Percentiles rank a stretch among this genome's conserved stretches.
Conservation (phyloP, 2,888 invertebrate genomes). For the Gymnocheta viridis region DNA sequence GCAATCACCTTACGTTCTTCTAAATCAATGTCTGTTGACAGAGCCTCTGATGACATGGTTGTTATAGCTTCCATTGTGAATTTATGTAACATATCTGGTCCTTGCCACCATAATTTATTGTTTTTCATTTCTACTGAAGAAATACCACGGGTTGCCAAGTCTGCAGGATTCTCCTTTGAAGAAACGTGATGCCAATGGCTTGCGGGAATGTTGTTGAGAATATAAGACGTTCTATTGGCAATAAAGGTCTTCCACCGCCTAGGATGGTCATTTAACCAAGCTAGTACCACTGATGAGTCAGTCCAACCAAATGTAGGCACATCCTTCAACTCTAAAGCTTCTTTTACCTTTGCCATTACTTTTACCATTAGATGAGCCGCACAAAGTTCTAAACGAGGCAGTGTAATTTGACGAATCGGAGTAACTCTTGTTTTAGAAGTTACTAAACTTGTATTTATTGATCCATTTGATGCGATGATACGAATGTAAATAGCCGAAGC, state of each 20-base stretch:
- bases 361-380: conserved; percentile 49
- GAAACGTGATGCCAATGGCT: conserved; percentile 50
- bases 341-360: conserved; percentile 39
- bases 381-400: conserved; percentile 55
- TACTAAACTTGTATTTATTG: not conserved
- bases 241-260: conserved; percentile 58
- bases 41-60: not conserved
- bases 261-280: conserved; percentile 53
- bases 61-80: conserved; percentile 8
- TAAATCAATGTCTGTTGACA: not conserved
- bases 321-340: conserved; percentile 1
- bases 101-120: conserved; percentile 64
- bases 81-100: conserved; percentile 37
- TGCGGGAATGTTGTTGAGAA: conserved; percentile 34
- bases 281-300: conserved; percentile 47
- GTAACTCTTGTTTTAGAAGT: conserved; percentile 37
- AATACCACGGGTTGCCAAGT: conserved; percentile 61
- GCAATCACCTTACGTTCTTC: conserved; percentile 27
- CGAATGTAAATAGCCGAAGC: too few relatives aligned
- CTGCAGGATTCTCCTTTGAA: conserved; percentile 56
- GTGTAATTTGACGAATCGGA: conserved; percentile 44
- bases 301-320: conserved; percentile 45
- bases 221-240: conserved; percentile 54
- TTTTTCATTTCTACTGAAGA: conserved; percentile 9
- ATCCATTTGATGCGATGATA: conserved; percentile 20